Evolutionary conservation across 2,888 invertebrate species (phyloP).

Genomic region (Drosophila putrida): DNA sequence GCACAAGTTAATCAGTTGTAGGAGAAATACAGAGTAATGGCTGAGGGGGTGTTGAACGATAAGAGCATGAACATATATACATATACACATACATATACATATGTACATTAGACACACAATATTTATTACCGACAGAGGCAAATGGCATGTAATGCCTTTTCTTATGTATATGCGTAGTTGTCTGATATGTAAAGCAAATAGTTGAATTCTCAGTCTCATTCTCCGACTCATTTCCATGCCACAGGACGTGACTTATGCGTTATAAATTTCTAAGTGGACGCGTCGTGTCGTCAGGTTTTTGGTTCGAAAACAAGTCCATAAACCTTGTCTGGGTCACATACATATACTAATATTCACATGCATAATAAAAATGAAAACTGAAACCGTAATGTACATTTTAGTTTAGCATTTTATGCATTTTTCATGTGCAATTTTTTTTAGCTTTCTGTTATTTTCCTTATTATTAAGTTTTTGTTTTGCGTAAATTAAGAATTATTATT

Average conservation of each 20-base stretch:
- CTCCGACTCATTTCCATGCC: slow-evolving; percentile 37
- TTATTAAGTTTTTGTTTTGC: slow-evolving; percentile 1
- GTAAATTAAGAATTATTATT: slow-evolving; percentile 36
- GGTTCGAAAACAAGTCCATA: slow-evolving; percentile 66
- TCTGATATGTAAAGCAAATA: neutral
- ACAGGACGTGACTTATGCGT: slow-evolving; percentile 74
- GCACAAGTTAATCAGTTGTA: slow-evolving; percentile 65
- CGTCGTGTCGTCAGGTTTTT: slow-evolving; percentile 23
- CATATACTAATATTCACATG: slow-evolving; percentile 34
- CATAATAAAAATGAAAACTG: slow-evolving; percentile 27
- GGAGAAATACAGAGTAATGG: neutral
- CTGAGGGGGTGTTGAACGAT: slow-evolving; percentile 11
- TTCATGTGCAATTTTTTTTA: slow-evolving; percentile 30
- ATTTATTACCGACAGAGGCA: slow-evolving; percentile 42
- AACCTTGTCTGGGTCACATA: slow-evolving; percentile 76
- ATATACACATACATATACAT: neutral
- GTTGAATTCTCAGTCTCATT: slow-evolving; percentile 11
- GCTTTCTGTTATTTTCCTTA: neutral
- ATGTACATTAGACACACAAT: slow-evolving; percentile 25
- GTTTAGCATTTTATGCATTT: slow-evolving; percentile 56
- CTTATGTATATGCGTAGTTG: neutral
- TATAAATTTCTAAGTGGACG: slow-evolving; percentile 18
- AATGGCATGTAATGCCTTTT: slow-evolving; percentile 30
- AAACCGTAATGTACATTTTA: slow-evolving; percentile 52
- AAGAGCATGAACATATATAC: slow-evolving; percentile 1